These are phyloP conservation scores for Coelopa frigida DNA, from an alignment of 1,140 invertebrate genomes.

Conservation along the genomic window DNA sequence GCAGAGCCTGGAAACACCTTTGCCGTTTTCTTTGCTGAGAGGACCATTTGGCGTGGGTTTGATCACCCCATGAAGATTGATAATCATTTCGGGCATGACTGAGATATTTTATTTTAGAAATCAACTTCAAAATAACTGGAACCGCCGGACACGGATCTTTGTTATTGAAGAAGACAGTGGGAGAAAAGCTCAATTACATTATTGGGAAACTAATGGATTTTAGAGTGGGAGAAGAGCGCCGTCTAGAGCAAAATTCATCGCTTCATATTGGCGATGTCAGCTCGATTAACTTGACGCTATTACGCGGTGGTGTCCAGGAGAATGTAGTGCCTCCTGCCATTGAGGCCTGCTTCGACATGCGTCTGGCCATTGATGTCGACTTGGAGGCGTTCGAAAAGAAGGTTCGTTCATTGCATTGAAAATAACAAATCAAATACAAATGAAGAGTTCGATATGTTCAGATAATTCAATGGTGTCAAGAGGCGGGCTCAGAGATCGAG, in stretches of 20 bases:
- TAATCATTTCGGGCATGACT: slow-evolving; percentile 1
- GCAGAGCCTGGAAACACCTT: slow-evolving; percentile 55
- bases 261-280: slow-evolving; percentile 76
- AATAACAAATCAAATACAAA: slow-evolving; percentile 73
- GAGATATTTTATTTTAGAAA: slow-evolving; percentile 16
- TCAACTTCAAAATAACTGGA: slow-evolving; percentile 49
- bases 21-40: slow-evolving; percentile 65
- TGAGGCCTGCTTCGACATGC: slow-evolving; percentile 69
- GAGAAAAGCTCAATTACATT: slow-evolving; percentile 71
- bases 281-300: slow-evolving; percentile 77
- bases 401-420: slow-evolving; percentile 42
- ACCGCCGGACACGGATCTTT: slow-evolving; percentile 84
- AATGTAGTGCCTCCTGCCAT: slow-evolving; percentile 86
- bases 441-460: slow-evolving; percentile 56
- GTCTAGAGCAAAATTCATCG: slow-evolving; percentile 55
- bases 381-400: slow-evolving; percentile 64
- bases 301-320: slow-evolving; percentile 82
- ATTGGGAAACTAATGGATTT: slow-evolving; percentile 74
- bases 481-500: slow-evolving; percentile 72
- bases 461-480: slow-evolving; percentile 66
- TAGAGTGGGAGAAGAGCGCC: slow-evolving; percentile 59
- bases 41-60: slow-evolving; percentile 55
- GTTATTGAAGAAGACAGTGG: slow-evolving; percentile 73
- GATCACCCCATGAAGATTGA: slow-evolving; percentile 3
- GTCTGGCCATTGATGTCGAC: slow-evolving; percentile 67